Conservation (phyloP, 1,140 invertebrate genomes). For the Ladona fulva region DNA sequence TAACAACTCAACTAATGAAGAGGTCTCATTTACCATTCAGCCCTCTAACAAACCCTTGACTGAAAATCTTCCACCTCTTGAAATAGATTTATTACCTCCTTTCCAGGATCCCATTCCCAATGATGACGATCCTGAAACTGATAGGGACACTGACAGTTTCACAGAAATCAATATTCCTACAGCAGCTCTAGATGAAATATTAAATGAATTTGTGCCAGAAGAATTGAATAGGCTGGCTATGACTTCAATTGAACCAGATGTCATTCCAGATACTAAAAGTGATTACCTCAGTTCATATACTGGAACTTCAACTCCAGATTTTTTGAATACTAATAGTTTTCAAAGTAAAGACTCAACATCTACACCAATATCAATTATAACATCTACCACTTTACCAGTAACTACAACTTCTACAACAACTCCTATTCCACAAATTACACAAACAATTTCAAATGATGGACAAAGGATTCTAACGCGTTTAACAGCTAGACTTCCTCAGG, state of each 20-base stretch:
- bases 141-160: not conserved
- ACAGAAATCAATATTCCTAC: not conserved
- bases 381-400: slow-evolving; percentile 21
- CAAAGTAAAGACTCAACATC: slow-evolving; percentile 26
- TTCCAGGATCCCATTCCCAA: not conserved
- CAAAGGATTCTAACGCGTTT: not conserved
- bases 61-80: not conserved
- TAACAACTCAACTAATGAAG: no score
- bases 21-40: no score
- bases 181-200: not conserved
- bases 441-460: not conserved
- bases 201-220: not conserved
- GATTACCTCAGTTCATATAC: not conserved
- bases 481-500: not conserved
- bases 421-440: slow-evolving; percentile 8
- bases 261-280: not conserved
- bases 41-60: not conserved
- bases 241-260: not conserved
- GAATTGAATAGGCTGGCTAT: not conserved
- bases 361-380: slow-evolving; percentile 23
- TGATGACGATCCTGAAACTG: not conserved
- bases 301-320: not conserved
- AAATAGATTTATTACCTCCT: not conserved
- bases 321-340: not conserved
- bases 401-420: slow-evolving; percentile 29